Conservation (phyloP, 2,888 invertebrate species). For the Thera obeliscata region DNA sequence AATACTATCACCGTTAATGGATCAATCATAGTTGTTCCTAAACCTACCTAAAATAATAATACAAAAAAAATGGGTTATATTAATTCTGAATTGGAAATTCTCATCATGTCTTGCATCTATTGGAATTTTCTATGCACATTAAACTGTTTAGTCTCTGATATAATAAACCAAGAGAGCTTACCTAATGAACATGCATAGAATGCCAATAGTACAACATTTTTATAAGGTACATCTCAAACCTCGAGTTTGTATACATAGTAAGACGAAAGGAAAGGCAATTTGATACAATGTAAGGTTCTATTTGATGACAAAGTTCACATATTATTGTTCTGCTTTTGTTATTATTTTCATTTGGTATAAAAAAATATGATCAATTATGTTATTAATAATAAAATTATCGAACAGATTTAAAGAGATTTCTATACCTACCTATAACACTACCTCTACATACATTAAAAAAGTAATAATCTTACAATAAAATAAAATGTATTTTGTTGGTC, state of each 20-base stretch:
- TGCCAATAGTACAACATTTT: background rate
- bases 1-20: too few species aligned
- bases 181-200: slow-evolving; percentile 15
- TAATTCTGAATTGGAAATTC: background rate
- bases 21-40: too few species aligned
- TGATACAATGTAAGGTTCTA: slow-evolving; percentile 69
- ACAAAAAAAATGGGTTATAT: background rate
- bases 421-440: too few species aligned
- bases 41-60: too few species aligned
- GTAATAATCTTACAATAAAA: too few species aligned
- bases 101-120: background rate
- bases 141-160: background rate
- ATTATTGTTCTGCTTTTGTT: background rate
- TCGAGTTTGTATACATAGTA: slow-evolving; percentile 45
- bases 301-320: slow-evolving; percentile 66
- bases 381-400: too few species aligned
- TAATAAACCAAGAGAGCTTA: background rate
- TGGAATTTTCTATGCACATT: slow-evolving; percentile 9
- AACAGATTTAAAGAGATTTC: too few species aligned
- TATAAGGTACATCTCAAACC: slow-evolving; percentile 39
- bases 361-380: too few species aligned
- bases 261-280: slow-evolving; percentile 65
- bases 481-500: background rate
- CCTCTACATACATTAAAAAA: too few species aligned
- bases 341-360: too few species aligned